These are phyloP conservation scores for Cancer borealis DNA, from an alignment of 2,888 invertebrate genomes.

Conservation along the genomic window DNA sequence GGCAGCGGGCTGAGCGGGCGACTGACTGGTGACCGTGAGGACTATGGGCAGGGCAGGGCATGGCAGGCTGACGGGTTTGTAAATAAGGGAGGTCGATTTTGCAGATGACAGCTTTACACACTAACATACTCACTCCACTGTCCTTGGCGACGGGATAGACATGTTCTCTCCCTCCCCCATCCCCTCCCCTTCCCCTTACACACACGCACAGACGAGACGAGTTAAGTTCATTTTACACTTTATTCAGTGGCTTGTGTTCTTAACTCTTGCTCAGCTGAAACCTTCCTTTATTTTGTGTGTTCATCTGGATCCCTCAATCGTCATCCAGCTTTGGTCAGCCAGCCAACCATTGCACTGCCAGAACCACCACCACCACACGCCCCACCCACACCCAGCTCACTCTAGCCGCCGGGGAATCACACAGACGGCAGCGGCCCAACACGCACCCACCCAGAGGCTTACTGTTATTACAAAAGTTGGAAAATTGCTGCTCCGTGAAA, in stretches of 20 bases:
- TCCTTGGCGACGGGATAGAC: neutral
- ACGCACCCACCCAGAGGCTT: conserved; percentile 23
- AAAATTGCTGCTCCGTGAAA: conserved; percentile 12
- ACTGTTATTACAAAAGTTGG: conserved; percentile 36
- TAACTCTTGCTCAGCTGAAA: neutral
- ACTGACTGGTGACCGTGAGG: conserved; percentile 2
- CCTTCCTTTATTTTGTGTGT: neutral
- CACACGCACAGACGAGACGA: neutral
- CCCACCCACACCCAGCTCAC: neutral
- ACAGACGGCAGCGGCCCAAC: neutral
- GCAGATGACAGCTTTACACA: neutral
- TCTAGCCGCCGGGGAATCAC: neutral
- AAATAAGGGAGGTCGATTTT: conserved; percentile 40
- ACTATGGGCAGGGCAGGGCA: neutral
- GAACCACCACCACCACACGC: neutral
- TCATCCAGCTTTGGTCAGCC: neutral
- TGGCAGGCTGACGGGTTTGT: conserved; percentile 42
- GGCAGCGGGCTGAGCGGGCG: neutral
- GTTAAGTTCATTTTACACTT: neutral
- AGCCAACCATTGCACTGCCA: neutral
- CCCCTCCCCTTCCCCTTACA: neutral
- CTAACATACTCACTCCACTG: neutral
- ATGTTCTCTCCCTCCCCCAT: neutral
- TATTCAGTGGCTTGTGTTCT: neutral
- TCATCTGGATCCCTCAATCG: neutral